Percentiles rank a stretch among this genome's conserved stretches.
These are phyloP conservation scores for Leptura quadrifasciata DNA, from an alignment of 2,888 invertebrate genomes.

Conservation along the genomic window DNA sequence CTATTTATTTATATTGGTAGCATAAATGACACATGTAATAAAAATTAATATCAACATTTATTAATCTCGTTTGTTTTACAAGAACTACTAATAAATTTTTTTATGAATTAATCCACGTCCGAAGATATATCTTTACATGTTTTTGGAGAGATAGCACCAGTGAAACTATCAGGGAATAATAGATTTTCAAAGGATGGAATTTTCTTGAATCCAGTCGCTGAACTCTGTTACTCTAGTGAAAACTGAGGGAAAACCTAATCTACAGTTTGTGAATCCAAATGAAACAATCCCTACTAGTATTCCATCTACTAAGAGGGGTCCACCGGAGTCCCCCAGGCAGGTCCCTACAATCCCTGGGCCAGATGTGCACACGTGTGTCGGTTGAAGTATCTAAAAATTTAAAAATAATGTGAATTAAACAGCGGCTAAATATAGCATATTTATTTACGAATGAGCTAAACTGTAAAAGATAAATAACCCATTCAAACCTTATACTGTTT, in stretches of 20 bases:
- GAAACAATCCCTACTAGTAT: constrained; percentile 57
- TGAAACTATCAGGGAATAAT: not conserved
- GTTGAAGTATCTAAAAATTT: constrained; percentile 34
- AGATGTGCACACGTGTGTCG: constrained; percentile 53
- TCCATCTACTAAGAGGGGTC: constrained; percentile 53
- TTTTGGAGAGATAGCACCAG: not conserved
- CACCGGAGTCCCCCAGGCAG: constrained; percentile 57
- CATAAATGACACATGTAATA: no score
- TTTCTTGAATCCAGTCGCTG: constrained; percentile 52
- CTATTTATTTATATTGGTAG: no score
- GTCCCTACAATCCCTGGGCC: constrained; percentile 48
- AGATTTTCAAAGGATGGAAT: constrained; percentile 33
- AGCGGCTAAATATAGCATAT: no score
- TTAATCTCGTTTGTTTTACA: no score
- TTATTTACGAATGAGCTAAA: no score
- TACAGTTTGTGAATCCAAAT: constrained; percentile 52
- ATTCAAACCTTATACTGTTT: no score
- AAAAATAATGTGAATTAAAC: not conserved
- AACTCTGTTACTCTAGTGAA: constrained; percentile 54
- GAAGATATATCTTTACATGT: not conserved
- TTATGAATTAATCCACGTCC: no score
- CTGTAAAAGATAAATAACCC: no score
- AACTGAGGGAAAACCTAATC: constrained; percentile 53
- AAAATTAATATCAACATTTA: no score
- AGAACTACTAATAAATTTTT: no score